These are phyloP conservation scores for Delichon dasypus DNA, from an alignment of 2,797 vertebrate genomes.

Conservation along the genomic window DNA sequence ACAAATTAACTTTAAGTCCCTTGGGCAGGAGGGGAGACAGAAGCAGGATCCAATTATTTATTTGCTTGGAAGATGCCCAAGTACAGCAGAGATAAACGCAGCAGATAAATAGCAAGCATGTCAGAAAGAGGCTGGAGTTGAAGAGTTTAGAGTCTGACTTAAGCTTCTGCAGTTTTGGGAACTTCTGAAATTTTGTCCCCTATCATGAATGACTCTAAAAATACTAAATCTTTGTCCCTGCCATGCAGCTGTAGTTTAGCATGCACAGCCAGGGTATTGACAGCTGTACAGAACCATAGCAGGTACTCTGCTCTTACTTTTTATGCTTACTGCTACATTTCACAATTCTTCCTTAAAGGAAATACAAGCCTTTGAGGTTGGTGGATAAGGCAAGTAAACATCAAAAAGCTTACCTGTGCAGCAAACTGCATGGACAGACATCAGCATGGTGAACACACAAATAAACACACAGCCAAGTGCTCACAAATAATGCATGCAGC, in stretches of 20 bases:
- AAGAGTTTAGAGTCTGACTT: neutral
- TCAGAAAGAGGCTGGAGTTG: neutral
- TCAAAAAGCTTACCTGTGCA: neutral
- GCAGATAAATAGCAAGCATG: neutral
- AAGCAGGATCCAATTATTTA: constrained; percentile 55
- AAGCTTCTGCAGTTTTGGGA: neutral
- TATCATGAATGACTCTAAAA: neutral
- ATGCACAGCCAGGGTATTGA: neutral
- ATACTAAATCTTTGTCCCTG: neutral
- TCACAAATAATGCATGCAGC: neutral
- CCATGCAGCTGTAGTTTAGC: neutral
- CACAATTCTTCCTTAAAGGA: neutral
- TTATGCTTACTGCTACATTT: neutral
- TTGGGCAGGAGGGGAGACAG: constrained; percentile 26
- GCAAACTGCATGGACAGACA: neutral
- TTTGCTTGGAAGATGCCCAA: constrained; percentile 41
- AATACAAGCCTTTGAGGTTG: neutral
- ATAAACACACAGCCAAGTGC: neutral
- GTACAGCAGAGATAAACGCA: constrained; percentile 38
- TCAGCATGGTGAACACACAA: neutral
- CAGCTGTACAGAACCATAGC: neutral
- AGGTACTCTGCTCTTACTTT: neutral
- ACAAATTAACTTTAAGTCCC: constrained; percentile 45
- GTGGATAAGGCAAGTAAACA: neutral
- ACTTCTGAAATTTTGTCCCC: neutral